Evolutionary conservation across 2,888 invertebrate species (phyloP), one percentile per base, ranked within the genome.

Genomic region (Serripes groenlandicus): DNA sequence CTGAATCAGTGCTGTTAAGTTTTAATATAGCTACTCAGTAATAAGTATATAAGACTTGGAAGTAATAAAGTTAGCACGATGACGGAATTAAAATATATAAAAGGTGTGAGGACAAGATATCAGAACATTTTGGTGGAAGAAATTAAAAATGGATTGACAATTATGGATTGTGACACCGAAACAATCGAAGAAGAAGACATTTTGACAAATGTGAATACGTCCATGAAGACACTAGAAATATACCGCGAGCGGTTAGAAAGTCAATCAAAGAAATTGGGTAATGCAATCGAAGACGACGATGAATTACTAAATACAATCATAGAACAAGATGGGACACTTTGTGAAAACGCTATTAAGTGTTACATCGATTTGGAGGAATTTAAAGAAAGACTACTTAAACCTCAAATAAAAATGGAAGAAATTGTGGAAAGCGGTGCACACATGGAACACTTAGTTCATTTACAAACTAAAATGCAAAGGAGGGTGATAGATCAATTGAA

Each of bases 401-500:
- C 21, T 23, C 23, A 56, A 56, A 26, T 56, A 56, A 26, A 56
- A 26, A 9, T 23, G n/a, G 26, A 56, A 23, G 56, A 26, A 56
- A n/a, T n/a, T n/a, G n/a, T n/a, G n/a, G n/a, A n/a, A n/a, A n/a
- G n/a, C n/a, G 23, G 9, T 26, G 56, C 23, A 11, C 11, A 5
- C 21, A 56, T 15, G 21, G 26, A 56, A n/a, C 23, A 26, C 11
- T 11, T 56, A 11, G 23, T 56, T 56, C 9, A 56, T 23, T 26
- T 56, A 26, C 56, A 56, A 5, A n/a, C 11, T 26, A 23, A 56
- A 11, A 56, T 56, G 56, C 56, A 56, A 23, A 56, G 23, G 23
- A 56, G 21, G 56, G n/a, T 56, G 23, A n/a, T 56, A 11, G 56
- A n/a, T 56, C 76, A 76, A 34, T 58, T 76, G 60, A 58, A 49